Evolutionary conservation across 2,113 vertebrate species (phyloP), one percentile per base, ranked within the genome.

Genomic region (Carassius gibelio): DNA sequence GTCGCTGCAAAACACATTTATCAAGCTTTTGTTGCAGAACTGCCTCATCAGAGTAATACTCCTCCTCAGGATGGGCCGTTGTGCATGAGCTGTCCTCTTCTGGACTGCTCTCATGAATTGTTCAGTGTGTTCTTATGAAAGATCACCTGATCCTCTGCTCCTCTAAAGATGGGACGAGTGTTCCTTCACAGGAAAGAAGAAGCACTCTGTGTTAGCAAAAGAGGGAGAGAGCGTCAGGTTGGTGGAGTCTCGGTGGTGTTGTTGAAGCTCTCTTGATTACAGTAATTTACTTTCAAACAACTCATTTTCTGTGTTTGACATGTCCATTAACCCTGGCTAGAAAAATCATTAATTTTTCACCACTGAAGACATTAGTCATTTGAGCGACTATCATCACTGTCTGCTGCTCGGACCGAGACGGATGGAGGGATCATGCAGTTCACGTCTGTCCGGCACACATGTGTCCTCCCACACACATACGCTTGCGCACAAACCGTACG

Each of bases 261-360:
- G 80, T 76, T 89, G 83, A 55, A 77, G 91, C 84, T 79, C 87
- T 82, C 72, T 84, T 78, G 89, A 91, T 96, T 96, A 94, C 94
- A 95, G 95, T 96, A 95, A 97, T 97, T 97, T 97, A 94, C 94
- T 96, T 96, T 97, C 95, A 97, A 97, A 96, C 96, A 97, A 96
- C 96, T 97, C 90, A 96, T 98, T 97, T 96, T 97, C 95, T 95
- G 93, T 93, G 96, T 95, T 94, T 97, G 97, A 96, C 96, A 95
- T 94, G 92, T 97, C 97, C 96, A 97, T 98, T 98, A 99, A 97
- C 96, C 96, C 93, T 91, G 93, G 95, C 94, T 94, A 92, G 93
- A 96, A 94, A 96, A 97, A 96, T 96, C 95, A 97, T 97, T 95
- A 96, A 96, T 97, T 96, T 96, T 96, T 95, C 92, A 94, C 94